These are phyloP conservation scores for Brachionus angularis DNA, from an alignment of 1,140 invertebrate species.

Conservation along the genomic window DNA sequence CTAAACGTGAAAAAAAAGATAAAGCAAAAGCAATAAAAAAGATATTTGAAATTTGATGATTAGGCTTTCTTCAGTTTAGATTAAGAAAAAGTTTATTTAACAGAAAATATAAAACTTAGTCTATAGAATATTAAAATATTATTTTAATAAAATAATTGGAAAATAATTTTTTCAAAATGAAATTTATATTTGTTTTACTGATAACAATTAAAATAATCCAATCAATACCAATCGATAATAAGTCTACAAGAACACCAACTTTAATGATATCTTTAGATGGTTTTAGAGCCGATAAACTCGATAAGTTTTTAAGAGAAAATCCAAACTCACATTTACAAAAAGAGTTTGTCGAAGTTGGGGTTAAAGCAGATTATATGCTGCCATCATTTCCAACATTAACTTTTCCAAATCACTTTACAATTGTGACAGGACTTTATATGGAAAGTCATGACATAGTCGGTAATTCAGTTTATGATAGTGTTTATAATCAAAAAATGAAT, in stretches of 20 bases:
- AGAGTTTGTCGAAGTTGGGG: conserved; percentile 61
- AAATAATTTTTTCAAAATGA: too few species aligned
- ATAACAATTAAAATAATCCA: not conserved
- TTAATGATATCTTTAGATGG: conserved; percentile 67
- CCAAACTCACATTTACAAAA: conserved; percentile 60
- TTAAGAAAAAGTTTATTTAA: too few species aligned
- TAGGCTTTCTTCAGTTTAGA: too few species aligned
- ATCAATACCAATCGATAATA: not conserved
- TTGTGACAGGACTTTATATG: conserved; percentile 63
- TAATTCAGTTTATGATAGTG: conserved; percentile 64
- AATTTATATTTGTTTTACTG: not conserved
- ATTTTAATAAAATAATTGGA: too few species aligned
- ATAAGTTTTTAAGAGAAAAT: conserved; percentile 54
- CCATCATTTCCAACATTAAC: conserved; percentile 70
- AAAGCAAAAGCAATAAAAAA: too few species aligned
- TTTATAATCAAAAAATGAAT: conserved; percentile 44
- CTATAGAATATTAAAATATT: too few species aligned
- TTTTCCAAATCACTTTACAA: conserved; percentile 74
- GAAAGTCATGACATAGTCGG: conserved; percentile 66
- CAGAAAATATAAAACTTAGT: too few species aligned
- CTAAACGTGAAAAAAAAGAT: too few species aligned
- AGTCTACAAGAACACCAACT: not conserved
- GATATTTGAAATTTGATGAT: too few species aligned
- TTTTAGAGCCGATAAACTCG: conserved; percentile 68
- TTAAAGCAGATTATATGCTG: conserved; percentile 64